Conservation (phyloP, 2,888 invertebrate species). For the Dendrolimus pini region DNA sequence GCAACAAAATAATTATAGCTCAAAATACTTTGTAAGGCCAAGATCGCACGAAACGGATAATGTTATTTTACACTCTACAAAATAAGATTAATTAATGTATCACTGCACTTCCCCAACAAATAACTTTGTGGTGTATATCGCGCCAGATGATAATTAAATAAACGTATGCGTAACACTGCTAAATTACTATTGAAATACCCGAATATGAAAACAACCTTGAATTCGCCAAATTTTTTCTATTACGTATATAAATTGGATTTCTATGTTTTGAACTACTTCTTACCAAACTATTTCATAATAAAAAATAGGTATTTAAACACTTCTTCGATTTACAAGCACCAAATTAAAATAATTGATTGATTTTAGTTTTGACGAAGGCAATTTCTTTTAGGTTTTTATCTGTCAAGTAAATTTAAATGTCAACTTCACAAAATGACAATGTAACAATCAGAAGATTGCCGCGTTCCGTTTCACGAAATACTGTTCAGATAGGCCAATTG, state of each 20-base stretch:
- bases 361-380: constrained; percentile 13
- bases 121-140: constrained; percentile 24
- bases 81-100: constrained; percentile 20
- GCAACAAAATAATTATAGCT: constrained; percentile 30
- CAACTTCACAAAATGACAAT: background rate
- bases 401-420: constrained; percentile 19
- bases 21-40: constrained; percentile 48
- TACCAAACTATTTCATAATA: background rate
- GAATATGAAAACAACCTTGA: constrained; percentile 60
- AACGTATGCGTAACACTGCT: constrained; percentile 47
- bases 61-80: constrained; percentile 22
- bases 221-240: constrained; percentile 39
- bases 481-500: constrained; percentile 8
- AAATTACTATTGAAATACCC: constrained; percentile 43
- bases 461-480: constrained; percentile 35
- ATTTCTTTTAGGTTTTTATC: constrained; percentile 25
- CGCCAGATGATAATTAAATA: constrained; percentile 56
- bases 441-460: constrained; percentile 16
- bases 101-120: constrained; percentile 33
- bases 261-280: background rate
- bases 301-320: constrained; percentile 13
- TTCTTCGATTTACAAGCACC: constrained; percentile 10
- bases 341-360: constrained; percentile 8
- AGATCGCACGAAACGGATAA: constrained; percentile 22
- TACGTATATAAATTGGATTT: constrained; percentile 41